phyloP scores from a whole-genome alignment of 2,797 vertebrate species.

The Pitangus sulphuratus region DNA sequence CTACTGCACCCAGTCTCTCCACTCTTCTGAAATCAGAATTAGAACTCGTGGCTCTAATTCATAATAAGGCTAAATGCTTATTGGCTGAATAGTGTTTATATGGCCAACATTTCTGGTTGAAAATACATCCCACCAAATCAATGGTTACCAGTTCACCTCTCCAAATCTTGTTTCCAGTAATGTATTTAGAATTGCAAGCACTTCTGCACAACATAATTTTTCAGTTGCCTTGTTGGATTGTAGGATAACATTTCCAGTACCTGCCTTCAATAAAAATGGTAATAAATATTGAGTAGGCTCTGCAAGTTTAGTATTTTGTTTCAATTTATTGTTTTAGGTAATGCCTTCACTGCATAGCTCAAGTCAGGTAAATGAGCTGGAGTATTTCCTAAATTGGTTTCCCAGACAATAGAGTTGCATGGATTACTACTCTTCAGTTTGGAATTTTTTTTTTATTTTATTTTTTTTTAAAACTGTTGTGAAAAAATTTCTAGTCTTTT shows the following conservation, averaged over 20 bases:
- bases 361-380: not conserved
- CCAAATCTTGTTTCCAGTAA: not conserved
- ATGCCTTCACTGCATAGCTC: not conserved
- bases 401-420: not conserved
- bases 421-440: not conserved
- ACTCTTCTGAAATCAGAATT: not conserved
- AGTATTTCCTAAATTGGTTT: not conserved
- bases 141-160: rapidly evolving
- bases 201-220: not conserved
- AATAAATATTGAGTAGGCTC: not conserved
- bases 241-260: not conserved
- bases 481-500: not conserved
- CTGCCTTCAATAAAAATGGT: not conserved
- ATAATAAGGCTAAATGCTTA: not conserved
- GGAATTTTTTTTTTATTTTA: not conserved
- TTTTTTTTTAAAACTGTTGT: not conserved
- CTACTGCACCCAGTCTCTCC: not conserved
- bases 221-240: not conserved
- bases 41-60: not conserved
- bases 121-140: not conserved
- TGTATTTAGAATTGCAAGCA: not conserved
- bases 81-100: not conserved
- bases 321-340: not conserved
- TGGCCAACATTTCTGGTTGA: not conserved
- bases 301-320: not conserved